A percentile compares a stretch with the other conserved stretches of the same genome.
These are phyloP conservation scores for Argyrosomus japonicus DNA, from an alignment of 2,113 vertebrate genomes.

Conservation along the genomic window DNA sequence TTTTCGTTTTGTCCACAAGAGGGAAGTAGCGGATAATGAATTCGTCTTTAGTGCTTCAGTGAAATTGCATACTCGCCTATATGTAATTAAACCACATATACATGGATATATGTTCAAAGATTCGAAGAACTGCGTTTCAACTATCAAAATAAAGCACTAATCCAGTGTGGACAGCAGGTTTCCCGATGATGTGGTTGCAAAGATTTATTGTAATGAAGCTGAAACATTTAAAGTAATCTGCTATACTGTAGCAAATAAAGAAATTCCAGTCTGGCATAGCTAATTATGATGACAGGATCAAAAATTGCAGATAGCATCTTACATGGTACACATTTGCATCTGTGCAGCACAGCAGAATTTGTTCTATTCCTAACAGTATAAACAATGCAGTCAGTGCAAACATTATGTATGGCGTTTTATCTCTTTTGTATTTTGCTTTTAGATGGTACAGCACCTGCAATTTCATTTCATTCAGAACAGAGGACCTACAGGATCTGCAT, in stretches of 20 bases:
- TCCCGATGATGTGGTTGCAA: background rate
- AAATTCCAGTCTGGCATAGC: background rate
- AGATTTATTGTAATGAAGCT: background rate
- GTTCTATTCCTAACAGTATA: background rate
- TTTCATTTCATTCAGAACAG: slow-evolving; percentile 6
- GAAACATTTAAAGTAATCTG: background rate
- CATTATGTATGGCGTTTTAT: background rate
- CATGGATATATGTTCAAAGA: background rate
- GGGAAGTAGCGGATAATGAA: slow-evolving; percentile 52
- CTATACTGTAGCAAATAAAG: background rate
- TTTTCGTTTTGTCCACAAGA: slow-evolving; percentile 49
- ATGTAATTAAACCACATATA: background rate
- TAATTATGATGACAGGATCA: background rate
- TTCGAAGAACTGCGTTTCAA: background rate
- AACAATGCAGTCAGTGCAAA: background rate
- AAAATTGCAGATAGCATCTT: background rate
- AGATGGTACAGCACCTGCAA: slow-evolving; percentile 30
- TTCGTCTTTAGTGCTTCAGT: background rate
- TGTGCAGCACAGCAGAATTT: background rate
- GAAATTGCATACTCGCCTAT: background rate
- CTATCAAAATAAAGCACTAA: background rate
- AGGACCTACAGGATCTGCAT: slow-evolving; percentile 36
- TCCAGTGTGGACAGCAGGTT: background rate
- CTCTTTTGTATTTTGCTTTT: slow-evolving; percentile 20
- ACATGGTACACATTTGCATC: background rate